Base-by-base conservation (phyloP, 2,888 invertebrate genomes). In the Oeneis ivallda region DNA sequence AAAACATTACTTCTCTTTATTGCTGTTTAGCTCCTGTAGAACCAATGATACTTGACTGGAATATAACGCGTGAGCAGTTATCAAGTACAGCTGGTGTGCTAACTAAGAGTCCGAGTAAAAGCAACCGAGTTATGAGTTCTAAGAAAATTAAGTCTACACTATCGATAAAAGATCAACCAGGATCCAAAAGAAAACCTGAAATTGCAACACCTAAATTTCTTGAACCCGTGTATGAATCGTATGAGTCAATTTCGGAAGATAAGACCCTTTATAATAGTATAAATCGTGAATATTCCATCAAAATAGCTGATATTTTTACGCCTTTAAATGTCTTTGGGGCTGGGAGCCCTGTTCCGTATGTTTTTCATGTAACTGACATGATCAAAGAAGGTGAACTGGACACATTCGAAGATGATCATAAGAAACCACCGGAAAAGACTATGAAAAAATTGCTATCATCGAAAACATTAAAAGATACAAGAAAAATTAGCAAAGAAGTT, bases 331-430 rank as follows among this genome's bases (percentile, higher is more conserved):
- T 9, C 9, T 47, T 15, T 47, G 47, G 56, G 34, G 10, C 66
- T 5, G 74, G 26, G 9, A 26, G 39, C 68, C 70, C 75, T n/a
- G 61, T 75, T 65, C 70, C 76, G 8, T 86, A 85, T 62, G 67
- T 89, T 49, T 88, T 88, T 70, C 79, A 83, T 66, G 71, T 84
- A n/a, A 70, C 66, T 15, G 81, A 89, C 67, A 85, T 89, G 79
- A 62, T 74, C 32, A 75, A 72, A 66, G 50, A 61, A 41, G 13
- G 13, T 19, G 83, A 83, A 63, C 67, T 81, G 13, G 76, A 81
- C 54, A 43, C 63, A 2, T 60, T 45, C n/a, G 79, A 79, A 60
- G 83, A 83, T n/a, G 82, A 83, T 2, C 71, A 67, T 43, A 83
- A 81, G 66, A 85, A 82, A 72, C 0, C 57, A 7, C 2, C 68